Evolutionary conservation across 2,113 vertebrate genomes (phyloP).

Genomic region (Myotis brandtii): DNA sequence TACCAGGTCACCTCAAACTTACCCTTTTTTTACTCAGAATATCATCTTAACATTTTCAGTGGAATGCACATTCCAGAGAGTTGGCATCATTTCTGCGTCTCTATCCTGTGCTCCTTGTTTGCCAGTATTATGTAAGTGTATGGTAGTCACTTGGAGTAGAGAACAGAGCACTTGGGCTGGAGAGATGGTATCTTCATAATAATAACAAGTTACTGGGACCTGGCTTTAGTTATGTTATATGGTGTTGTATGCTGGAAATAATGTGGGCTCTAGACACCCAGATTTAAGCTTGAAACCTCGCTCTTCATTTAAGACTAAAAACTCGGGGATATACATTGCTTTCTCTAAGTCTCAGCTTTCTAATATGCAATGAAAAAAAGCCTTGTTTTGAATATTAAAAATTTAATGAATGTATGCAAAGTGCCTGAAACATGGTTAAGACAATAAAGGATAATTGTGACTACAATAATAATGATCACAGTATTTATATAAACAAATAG

Average conservation of each 20-base stretch:
- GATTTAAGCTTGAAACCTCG: background rate
- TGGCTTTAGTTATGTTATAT: background rate
- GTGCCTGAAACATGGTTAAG: background rate
- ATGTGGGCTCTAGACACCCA: background rate
- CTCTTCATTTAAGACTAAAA: conserved; percentile 27
- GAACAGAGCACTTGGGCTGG: background rate
- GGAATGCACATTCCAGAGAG: conserved; percentile 67
- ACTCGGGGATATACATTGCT: background rate
- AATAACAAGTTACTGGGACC: background rate
- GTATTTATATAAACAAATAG: background rate
- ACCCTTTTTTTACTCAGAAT: conserved; percentile 59
- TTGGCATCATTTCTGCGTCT: conserved; percentile 55
- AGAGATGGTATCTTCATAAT: background rate
- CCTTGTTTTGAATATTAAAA: conserved; percentile 44
- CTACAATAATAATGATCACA: background rate
- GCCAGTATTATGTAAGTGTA: background rate
- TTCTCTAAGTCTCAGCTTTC: background rate
- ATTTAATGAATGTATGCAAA: background rate
- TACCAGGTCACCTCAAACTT: conserved; percentile 72
- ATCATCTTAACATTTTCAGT: conserved; percentile 78
- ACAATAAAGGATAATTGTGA: background rate
- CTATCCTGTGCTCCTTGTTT: background rate
- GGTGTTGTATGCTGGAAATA: background rate
- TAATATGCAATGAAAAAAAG: background rate
- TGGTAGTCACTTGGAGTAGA: background rate